phyloP scores from a whole-genome alignment of 2,888 invertebrate species.

The Papilio gigon region DNA sequence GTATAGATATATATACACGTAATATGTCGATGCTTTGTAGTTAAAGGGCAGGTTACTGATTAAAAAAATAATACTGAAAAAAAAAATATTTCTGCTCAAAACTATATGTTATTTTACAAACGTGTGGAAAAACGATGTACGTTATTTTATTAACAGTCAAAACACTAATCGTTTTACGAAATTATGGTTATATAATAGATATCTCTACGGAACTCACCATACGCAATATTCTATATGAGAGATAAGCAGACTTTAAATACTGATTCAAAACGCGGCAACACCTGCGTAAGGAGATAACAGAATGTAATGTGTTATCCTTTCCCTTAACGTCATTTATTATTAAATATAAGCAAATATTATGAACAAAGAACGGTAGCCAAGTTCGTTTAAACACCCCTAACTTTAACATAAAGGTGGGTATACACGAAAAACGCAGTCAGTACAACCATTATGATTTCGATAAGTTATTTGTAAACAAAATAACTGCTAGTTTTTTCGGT shows the following conservation, averaged over 20 bases:
- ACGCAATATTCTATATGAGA: conserved; percentile 13
- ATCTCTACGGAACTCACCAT: neutral
- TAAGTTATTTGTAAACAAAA: neutral
- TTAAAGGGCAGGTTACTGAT: no score
- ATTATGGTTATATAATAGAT: neutral
- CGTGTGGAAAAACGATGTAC: no score
- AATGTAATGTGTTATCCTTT: conserved; percentile 53
- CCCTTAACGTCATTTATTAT: conserved; percentile 68
- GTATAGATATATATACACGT: no score
- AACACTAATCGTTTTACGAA: neutral
- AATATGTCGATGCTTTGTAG: no score
- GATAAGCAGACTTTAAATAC: conserved; percentile 43
- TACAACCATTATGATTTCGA: neutral
- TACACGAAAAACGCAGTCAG: conserved; percentile 46
- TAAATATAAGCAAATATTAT: conserved; percentile 72
- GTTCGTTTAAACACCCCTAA: conserved; percentile 58
- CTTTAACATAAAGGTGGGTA: conserved; percentile 51
- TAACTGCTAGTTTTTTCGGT: neutral
- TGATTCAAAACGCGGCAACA: conserved; percentile 14
- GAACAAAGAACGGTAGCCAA: conserved; percentile 49
- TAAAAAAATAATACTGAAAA: no score
- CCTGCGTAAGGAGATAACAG: conserved; percentile 68
- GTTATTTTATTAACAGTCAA: neutral
- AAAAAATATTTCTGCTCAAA: no score
- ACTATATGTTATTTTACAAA: no score